phyloP scores from a whole-genome alignment of 2,797 vertebrate genomes.

The Silurus aristotelis region DNA sequence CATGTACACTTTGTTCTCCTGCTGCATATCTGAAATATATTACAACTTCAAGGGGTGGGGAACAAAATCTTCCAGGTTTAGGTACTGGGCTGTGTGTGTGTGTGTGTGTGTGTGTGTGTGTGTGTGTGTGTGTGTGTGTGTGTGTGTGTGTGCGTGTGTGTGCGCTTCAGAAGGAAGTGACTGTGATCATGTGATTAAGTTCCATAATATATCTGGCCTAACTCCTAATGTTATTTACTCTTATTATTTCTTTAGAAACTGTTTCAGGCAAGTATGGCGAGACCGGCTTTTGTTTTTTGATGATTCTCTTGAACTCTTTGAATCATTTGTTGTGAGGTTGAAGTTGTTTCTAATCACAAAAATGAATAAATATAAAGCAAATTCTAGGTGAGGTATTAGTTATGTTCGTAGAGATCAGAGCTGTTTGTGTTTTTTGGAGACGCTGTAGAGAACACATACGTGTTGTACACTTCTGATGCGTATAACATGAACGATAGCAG shows the following conservation, averaged over 20 bases:
- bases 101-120: not conserved
- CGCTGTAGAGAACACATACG: no score
- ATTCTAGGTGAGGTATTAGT: not conserved
- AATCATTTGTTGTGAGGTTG: conserved; percentile 32
- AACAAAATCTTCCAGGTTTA: conserved; percentile 12
- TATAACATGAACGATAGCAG: not conserved
- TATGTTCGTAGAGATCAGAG: conserved; percentile 9
- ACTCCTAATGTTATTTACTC: conserved; percentile 81
- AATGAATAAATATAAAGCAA: not conserved
- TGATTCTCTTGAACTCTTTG: conserved; percentile 19
- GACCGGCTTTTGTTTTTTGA: conserved; percentile 62
- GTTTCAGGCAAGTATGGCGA: conserved; percentile 96
- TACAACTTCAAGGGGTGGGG: not conserved
- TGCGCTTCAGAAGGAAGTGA: conserved; percentile 8
- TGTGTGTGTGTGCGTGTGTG: not conserved
- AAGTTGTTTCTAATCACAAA: conserved; percentile 15
- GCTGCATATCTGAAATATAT: conserved; percentile 20
- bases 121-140: not conserved
- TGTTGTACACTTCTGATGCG: not conserved
- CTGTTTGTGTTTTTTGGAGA: not conserved
- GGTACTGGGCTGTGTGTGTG: not conserved
- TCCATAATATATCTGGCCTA: conserved; percentile 63
- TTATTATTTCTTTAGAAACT: conserved; percentile 91
- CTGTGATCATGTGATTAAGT: conserved; percentile 37
- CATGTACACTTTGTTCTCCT: conserved; percentile 6